These are phyloP conservation scores for Micromussa lordhowensis DNA, from an alignment of 92 coral and sea anemone genomes.

Conservation along the genomic window DNA sequence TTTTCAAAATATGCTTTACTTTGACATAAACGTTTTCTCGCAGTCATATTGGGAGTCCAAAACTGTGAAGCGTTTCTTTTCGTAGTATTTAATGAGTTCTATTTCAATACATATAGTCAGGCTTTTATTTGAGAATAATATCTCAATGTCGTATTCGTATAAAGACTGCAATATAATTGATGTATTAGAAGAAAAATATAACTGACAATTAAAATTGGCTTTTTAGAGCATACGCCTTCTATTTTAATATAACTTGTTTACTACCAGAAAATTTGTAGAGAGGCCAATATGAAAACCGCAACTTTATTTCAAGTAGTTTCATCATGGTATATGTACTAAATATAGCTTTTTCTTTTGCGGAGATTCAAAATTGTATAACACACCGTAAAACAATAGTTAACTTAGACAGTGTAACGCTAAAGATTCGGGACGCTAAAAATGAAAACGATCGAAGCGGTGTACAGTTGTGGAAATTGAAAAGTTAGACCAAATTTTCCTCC, in stretches of 20 bases:
- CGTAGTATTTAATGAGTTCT: background rate
- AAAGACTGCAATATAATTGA: background rate
- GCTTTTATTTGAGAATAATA: background rate
- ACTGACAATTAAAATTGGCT: background rate
- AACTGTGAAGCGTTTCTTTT: background rate
- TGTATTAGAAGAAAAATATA: background rate
- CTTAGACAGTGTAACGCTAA: background rate
- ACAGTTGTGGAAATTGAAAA: background rate
- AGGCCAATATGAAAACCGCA: background rate
- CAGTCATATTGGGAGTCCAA: background rate
- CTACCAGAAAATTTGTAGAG: background rate
- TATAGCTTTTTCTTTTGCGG: background rate
- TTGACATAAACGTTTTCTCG: background rate
- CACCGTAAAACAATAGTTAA: background rate
- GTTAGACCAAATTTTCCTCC: background rate
- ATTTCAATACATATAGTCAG: background rate
- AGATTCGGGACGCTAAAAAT: background rate
- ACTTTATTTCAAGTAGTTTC: background rate
- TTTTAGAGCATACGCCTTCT: slow-evolving; percentile 3
- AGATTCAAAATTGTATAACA: background rate
- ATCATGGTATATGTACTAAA: background rate
- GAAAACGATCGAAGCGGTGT: background rate
- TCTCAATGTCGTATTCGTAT: background rate
- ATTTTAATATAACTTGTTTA: background rate
- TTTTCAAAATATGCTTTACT: background rate